Evolutionary conservation across 1,140 invertebrate species (phyloP), one percentile per base, ranked within the genome.

Genomic region (Heliconius congener): DNA sequence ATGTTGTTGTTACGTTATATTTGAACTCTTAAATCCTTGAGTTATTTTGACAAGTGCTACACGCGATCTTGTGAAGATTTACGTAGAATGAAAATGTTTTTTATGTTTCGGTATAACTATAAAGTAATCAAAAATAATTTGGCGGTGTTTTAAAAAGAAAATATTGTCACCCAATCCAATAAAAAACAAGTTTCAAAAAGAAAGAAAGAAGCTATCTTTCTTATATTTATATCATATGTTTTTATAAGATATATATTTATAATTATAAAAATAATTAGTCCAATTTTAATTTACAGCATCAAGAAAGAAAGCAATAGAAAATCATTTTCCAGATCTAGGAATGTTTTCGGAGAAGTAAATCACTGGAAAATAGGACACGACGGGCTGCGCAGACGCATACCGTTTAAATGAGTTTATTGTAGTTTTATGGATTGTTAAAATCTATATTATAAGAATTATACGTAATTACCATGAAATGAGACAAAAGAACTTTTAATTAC

Each of bases 281-380:
- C n/a, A 30, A 66, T 5, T 2, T 16, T 27, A 16, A 27, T 66
- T 66, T 30, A 13, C 9, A 66, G 57, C 30, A 66, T 66, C 27
- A 30, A 19, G 2, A 23, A 23, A 66, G 27, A 1, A 66, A 66
- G 8, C 27, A 16, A 66, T 16, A 73, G 70, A 50, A 52, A 42
- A 66, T 73, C 81, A 82, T 71, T 81, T 82, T 83, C 60, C 76
- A 84, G 77, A 77, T 70, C 71, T 77, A 82, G 71, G 79, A 74
- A 82, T 88, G 87, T 87, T 88, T 87, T 86, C 83, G 84, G 87
- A 55, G 27, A 39, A 85, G 76, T 90, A 89, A 90, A 91, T 90
- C 87, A 89, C 39, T 71, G 71, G 84, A n/a, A 89, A 90, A 86
- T 91, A 77, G 88, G 88, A 73, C 87, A 78, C 79, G 82, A 34